Conservation (phyloP, 2,888 invertebrate genomes). For the Synanthedon formicaeformis region DNA sequence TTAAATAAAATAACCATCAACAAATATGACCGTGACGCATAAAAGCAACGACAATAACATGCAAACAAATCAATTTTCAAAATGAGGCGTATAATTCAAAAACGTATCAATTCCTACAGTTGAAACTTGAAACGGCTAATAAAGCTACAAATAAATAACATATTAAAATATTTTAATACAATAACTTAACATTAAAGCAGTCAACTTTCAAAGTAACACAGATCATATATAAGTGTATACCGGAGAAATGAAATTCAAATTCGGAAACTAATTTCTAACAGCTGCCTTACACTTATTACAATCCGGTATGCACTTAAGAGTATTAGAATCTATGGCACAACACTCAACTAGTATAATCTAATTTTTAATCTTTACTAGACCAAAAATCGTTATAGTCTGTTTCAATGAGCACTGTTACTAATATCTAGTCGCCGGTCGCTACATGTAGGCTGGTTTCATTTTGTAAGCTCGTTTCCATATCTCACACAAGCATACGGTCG, state of each 20-base stretch:
- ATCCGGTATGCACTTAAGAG: conserved; percentile 21
- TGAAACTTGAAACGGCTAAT: conserved; percentile 63
- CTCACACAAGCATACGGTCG: conserved; percentile 94
- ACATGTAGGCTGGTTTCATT: conserved; percentile 88
- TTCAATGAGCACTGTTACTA: conserved; percentile 8
- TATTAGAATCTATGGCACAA: conserved; percentile 55
- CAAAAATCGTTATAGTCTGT: not conserved
- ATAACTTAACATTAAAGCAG: conserved; percentile 67
- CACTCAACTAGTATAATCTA: conserved; percentile 26
- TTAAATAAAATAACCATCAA: not conserved
- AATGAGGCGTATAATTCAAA: conserved; percentile 17
- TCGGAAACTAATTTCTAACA: no score
- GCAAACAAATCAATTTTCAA: conserved; percentile 42
- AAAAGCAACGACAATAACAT: conserved; percentile 16
- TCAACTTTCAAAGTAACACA: conserved; percentile 56
- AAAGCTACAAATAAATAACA: conserved; percentile 71
- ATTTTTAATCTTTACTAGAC: not conserved
- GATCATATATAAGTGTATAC: conserved; percentile 18
- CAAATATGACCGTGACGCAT: conserved; percentile 2
- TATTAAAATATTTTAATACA: conserved; percentile 68
- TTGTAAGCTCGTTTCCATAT: conserved; percentile 97
- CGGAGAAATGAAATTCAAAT: conserved; percentile 10
- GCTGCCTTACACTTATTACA: not conserved
- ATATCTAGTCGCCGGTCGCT: conserved; percentile 46
- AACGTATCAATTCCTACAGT: conserved; percentile 40